Conservation (phyloP, 1,140 invertebrate genomes). For the Zaprionus ornatus region DNA sequence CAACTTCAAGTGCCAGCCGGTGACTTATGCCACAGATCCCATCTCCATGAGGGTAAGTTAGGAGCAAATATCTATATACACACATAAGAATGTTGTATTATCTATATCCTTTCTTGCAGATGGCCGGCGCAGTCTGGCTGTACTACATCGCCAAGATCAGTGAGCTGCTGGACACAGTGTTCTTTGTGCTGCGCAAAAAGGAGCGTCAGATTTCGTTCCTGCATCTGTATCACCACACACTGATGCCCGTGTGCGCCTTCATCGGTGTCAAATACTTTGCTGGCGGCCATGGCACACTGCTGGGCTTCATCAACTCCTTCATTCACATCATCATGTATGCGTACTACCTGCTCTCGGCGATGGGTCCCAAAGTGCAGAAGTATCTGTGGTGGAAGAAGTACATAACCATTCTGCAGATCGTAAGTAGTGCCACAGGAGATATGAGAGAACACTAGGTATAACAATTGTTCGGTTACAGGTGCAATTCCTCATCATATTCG, state of each 20-base stretch:
- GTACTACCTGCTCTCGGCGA: constrained; percentile 92
- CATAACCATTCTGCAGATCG: constrained; percentile 92
- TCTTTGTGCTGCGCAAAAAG: constrained; percentile 93
- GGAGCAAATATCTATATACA: too few relatives aligned
- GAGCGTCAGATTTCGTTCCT: constrained; percentile 90
- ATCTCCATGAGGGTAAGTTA: constrained; percentile 89
- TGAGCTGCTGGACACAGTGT: constrained; percentile 89
- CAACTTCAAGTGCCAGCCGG: constrained; percentile 92
- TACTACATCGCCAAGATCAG: constrained; percentile 87
- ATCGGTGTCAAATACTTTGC: constrained; percentile 92
- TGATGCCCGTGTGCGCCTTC: constrained; percentile 91
- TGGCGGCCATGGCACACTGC: constrained; percentile 91
- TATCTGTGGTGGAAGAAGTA: constrained; percentile 97
- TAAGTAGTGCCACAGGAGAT: constrained; percentile 82
- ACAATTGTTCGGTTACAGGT: constrained; percentile 84
- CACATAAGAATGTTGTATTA: too few relatives aligned
- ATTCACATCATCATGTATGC: constrained; percentile 92
- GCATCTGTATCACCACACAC: constrained; percentile 90
- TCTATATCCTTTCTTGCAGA: constrained; percentile 81
- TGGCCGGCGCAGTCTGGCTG: constrained; percentile 87
- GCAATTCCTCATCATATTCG: constrained; percentile 91
- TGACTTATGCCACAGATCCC: constrained; percentile 90
- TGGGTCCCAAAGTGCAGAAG: constrained; percentile 92
- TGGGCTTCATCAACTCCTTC: constrained; percentile 93
- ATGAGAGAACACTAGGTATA: too few relatives aligned